These are phyloP conservation scores for Lithobates pipiens DNA, from an alignment of 2,797 vertebrate genomes.

Conservation along the genomic window DNA sequence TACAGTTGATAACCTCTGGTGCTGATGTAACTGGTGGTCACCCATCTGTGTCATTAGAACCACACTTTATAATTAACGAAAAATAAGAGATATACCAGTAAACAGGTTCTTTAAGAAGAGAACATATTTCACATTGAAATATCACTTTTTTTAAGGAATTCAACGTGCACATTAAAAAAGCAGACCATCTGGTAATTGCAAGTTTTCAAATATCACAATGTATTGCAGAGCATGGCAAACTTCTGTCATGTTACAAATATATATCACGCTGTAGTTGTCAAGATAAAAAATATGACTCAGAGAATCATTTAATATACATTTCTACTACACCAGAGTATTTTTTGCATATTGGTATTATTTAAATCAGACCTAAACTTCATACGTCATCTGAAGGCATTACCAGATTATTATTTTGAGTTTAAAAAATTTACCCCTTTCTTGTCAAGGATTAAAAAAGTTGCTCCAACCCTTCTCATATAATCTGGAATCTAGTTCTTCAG, in stretches of 20 bases:
- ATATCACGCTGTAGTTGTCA: conserved; percentile 27
- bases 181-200: conserved; percentile 50
- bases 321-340: background rate
- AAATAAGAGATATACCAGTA: conserved; percentile 7
- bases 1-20: conserved; percentile 6
- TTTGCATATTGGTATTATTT: no score
- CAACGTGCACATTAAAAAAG: conserved; percentile 39
- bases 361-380: no score
- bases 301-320: conserved; percentile 10
- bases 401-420: no score
- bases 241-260: conserved; percentile 19
- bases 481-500: no score
- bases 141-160: conserved; percentile 1
- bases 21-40: conserved; percentile 29
- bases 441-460: no score
- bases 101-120: conserved; percentile 7
- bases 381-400: no score
- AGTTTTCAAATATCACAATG: conserved; percentile 41
- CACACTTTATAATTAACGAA: conserved; percentile 16
- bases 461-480: no score
- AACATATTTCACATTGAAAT: background rate
- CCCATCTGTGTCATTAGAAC: conserved; percentile 32
- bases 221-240: conserved; percentile 29
- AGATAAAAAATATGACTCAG: background rate
- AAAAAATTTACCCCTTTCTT: no score